Conservation (phyloP, 2,888 invertebrate species). For the Fabriciana adippe region DNA sequence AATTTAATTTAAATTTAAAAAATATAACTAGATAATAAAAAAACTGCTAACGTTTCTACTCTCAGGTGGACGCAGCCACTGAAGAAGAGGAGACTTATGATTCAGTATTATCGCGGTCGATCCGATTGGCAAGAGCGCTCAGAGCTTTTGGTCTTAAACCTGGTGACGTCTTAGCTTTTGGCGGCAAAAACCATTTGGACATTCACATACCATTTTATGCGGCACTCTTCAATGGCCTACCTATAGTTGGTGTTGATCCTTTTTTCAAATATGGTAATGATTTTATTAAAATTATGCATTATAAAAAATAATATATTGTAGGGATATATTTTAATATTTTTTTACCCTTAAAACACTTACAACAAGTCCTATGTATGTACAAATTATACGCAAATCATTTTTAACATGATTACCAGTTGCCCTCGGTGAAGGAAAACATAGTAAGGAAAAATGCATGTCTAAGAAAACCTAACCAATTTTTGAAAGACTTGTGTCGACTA, state of each 20-base stretch:
- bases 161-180: conserved; percentile 62
- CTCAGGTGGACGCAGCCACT: conserved; percentile 68
- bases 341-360: too few species aligned
- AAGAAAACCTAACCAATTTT: too few species aligned
- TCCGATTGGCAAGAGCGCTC: conserved; percentile 56
- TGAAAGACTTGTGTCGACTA: too few species aligned
- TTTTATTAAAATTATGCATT: background rate
- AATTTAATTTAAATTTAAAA: too few species aligned
- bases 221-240: conserved; percentile 60
- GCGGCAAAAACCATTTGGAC: conserved; percentile 65
- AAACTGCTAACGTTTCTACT: background rate
- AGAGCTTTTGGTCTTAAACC: conserved; percentile 53
- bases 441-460: too few species aligned
- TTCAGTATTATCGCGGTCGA: conserved; percentile 57
- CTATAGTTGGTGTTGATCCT: conserved; percentile 63
- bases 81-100: conserved; percentile 59
- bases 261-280: conserved; percentile 58
- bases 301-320: too few species aligned
- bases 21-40: too few species aligned
- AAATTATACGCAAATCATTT: too few species aligned
- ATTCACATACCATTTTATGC: conserved; percentile 66
- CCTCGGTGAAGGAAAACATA: too few species aligned
- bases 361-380: too few species aligned
- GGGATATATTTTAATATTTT: too few species aligned
- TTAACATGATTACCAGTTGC: too few species aligned